A percentile compares a stretch with the other conserved stretches of the same genome.
These are phyloP conservation scores for Podabrus alpinus DNA, from an alignment of 2,888 invertebrate species.

Conservation along the genomic window DNA sequence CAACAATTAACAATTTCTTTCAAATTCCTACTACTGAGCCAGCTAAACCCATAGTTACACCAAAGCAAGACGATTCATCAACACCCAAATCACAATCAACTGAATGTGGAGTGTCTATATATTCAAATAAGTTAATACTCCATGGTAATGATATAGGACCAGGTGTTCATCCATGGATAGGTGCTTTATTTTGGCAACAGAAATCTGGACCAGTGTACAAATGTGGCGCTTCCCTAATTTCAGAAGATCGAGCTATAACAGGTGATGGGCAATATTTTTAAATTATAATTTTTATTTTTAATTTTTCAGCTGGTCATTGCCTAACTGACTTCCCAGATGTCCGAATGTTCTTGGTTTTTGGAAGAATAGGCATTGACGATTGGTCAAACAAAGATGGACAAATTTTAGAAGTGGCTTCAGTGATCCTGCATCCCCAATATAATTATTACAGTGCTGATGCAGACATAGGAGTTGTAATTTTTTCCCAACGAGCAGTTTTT, in stretches of 20 bases:
- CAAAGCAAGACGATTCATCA: not conserved
- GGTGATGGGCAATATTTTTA: slow-evolving; percentile 34
- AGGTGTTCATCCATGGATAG: slow-evolving; percentile 52
- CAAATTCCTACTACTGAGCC: not conserved
- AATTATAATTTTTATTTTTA: not conserved
- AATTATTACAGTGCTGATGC: slow-evolving; percentile 60
- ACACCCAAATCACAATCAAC: not conserved
- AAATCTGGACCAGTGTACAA: slow-evolving; percentile 46
- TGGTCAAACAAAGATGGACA: slow-evolving; percentile 40
- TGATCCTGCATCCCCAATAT: slow-evolving; percentile 59
- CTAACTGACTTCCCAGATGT: slow-evolving; percentile 15
- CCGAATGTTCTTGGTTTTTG: slow-evolving; percentile 39
- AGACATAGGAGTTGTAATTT: slow-evolving; percentile 62
- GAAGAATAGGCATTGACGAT: slow-evolving; percentile 43
- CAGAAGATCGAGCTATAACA: slow-evolving; percentile 48
- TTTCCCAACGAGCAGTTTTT: slow-evolving; percentile 58
- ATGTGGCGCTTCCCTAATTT: slow-evolving; percentile 51
- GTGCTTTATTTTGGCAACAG: slow-evolving; percentile 47
- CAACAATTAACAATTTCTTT: not conserved
- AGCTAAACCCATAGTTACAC: too few species aligned
- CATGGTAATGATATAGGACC: slow-evolving; percentile 44
- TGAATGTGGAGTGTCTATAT: not conserved
- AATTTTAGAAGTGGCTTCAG: slow-evolving; percentile 21
- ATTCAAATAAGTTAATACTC: not conserved
- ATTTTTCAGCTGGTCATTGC: slow-evolving; percentile 49